These are phyloP conservation scores for Sciaenops ocellatus DNA, from an alignment of 2,797 vertebrate genomes.

Conservation along the genomic window DNA sequence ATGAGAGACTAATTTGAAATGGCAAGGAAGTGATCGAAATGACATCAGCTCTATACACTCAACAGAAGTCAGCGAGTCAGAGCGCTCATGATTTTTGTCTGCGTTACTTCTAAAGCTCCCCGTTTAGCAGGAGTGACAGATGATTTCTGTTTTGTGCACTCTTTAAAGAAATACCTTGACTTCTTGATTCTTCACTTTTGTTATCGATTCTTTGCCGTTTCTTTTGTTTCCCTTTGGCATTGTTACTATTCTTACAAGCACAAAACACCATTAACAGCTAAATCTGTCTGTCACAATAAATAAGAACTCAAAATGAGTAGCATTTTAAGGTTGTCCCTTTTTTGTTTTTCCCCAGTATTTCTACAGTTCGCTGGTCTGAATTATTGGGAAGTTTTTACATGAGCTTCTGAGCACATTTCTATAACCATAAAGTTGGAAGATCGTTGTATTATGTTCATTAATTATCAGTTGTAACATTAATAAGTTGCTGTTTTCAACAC, in stretches of 20 bases:
- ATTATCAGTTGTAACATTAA: not conserved
- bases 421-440: not conserved
- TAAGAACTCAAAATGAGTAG: conserved; percentile 12
- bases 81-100: not conserved
- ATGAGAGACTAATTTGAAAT: not conserved
- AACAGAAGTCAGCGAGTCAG: not conserved
- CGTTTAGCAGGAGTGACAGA: not conserved
- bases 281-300: not conserved
- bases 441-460: not conserved
- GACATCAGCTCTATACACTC: not conserved
- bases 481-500: not conserved
- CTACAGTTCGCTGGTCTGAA: not conserved
- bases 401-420: not conserved
- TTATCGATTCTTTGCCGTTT: not conserved
- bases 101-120: not conserved
- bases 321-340: conserved; percentile 9
- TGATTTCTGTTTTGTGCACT: not conserved
- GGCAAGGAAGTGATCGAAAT: not conserved
- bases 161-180: conserved; percentile 14
- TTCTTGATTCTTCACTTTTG: not conserved
- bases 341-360: conserved; percentile 22
- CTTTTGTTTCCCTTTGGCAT: not conserved
- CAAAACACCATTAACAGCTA: not conserved
- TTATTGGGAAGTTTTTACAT: not conserved
- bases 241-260: not conserved